phyloP scores from a whole-genome alignment of 1,140 invertebrate genomes.

The Aphelenchoides fujianensis region DNA sequence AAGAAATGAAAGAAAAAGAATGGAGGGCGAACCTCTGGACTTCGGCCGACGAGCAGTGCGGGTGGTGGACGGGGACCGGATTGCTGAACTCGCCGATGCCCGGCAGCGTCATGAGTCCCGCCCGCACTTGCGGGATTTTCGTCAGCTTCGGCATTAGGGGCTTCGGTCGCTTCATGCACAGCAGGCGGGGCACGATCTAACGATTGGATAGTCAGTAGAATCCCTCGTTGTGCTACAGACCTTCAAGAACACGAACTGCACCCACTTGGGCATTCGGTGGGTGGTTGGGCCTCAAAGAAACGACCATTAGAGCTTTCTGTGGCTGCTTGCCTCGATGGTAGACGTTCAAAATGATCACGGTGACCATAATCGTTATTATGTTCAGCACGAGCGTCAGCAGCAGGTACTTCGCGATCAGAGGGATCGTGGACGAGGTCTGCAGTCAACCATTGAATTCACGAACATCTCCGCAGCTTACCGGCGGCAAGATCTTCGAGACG shows the following conservation, averaged over 20 bases:
- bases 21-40: not conserved
- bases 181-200: slow-evolving; percentile 7
- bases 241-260: slow-evolving; percentile 81
- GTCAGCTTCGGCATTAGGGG: not conserved
- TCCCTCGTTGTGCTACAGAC: no score
- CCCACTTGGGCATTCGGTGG: slow-evolving; percentile 87
- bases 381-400: slow-evolving; percentile 99
- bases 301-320: no score
- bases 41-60: slow-evolving; percentile 19
- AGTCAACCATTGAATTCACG: no score
- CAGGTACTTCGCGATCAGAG: slow-evolving; percentile 94
- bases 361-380: slow-evolving; percentile 93
- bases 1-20: no score
- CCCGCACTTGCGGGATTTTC: slow-evolving; percentile 13
- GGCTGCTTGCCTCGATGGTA: no score
- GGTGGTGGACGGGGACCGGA: slow-evolving; percentile 17
- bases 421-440: slow-evolving; percentile 86
- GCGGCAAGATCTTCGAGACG: no score
- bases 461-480: no score
- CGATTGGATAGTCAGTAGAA: no score
- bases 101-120: slow-evolving; percentile 6
- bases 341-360: slow-evolving; percentile 97
- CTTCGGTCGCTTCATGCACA: slow-evolving; percentile 21
- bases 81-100: slow-evolving; percentile 20
- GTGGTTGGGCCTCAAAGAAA: slow-evolving; percentile 83